phyloP scores from a whole-genome alignment of 1,140 invertebrate species.

The Hyles euphorbiae region DNA sequence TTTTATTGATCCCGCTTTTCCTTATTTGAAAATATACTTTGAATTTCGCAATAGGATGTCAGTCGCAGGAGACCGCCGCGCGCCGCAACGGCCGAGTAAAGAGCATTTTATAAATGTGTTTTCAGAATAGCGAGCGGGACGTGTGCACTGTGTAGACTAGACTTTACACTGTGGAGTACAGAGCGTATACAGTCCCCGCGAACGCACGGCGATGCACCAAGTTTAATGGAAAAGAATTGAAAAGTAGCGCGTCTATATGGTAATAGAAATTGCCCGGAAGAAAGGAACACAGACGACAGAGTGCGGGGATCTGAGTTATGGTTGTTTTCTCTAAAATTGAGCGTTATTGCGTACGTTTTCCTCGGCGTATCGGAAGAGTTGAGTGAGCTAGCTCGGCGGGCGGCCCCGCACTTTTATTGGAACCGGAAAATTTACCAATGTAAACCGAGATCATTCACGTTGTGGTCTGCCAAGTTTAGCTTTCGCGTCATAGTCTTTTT shows the following conservation, averaged over 20 bases:
- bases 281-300: conserved; percentile 69
- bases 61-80: conserved; percentile 51
- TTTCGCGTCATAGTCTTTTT: conserved; percentile 13
- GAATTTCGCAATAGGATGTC: conserved; percentile 63
- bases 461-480: conserved; percentile 18
- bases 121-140: conserved; percentile 54
- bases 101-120: conserved; percentile 73
- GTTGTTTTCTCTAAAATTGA: conserved; percentile 72
- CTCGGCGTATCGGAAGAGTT: conserved; percentile 27
- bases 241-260: conserved; percentile 74
- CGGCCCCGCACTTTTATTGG: conserved; percentile 36
- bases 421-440: conserved; percentile 42
- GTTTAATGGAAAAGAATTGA: conserved; percentile 76
- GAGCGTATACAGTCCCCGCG: conserved; percentile 37
- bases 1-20: conserved; percentile 56
- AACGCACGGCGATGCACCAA: conserved; percentile 67
- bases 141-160: conserved; percentile 1
- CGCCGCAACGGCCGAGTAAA: conserved; percentile 51
- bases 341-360: conserved; percentile 56
- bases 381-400: conserved; percentile 16
- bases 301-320: conserved; percentile 67
- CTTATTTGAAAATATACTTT: conserved; percentile 60
- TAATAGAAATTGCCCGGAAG: conserved; percentile 75
- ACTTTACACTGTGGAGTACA: too few relatives aligned
- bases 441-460: conserved; percentile 46